Conservation (phyloP, 2,113 vertebrate genomes). For the Stomatorhinus ivindoensis region DNA sequence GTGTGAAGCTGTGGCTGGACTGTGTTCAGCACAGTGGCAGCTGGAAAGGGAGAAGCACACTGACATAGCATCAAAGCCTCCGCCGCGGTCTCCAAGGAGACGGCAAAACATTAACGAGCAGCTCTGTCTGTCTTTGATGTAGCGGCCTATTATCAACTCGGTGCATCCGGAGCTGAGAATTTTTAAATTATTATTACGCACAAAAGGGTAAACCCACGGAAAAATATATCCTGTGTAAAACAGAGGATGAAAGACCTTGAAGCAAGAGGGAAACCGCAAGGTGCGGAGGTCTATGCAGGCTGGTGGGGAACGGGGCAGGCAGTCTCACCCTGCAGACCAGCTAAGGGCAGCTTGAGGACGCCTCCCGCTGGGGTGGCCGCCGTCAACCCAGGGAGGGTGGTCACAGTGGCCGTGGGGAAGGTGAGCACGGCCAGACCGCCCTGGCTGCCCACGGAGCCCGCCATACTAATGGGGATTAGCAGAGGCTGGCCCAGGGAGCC, state of each 20-base stretch:
- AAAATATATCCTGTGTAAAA: background rate
- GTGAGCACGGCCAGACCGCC: conserved; percentile 89
- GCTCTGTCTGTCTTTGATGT: background rate
- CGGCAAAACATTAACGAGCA: background rate
- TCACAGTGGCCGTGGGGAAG: conserved; percentile 82
- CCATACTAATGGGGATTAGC: conserved; percentile 93
- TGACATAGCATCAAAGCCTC: background rate
- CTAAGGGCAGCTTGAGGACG: conserved; percentile 83
- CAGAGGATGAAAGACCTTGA: background rate
- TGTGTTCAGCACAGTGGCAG: conserved; percentile 77
- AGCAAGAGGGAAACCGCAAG: background rate
- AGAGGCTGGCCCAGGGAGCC: conserved; percentile 88
- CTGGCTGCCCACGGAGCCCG: conserved; percentile 82
- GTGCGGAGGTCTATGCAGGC: background rate
- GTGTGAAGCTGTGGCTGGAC: conserved; percentile 71
- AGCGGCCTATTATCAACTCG: background rate
- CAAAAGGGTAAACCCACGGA: background rate
- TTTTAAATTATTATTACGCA: background rate
- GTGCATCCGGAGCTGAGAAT: background rate
- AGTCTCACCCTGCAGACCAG: conserved; percentile 80
- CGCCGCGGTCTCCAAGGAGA: background rate
- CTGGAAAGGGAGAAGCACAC: conserved; percentile 47
- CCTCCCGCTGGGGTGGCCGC: conserved; percentile 72
- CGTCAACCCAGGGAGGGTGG: conserved; percentile 77
- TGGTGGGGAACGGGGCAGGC: background rate